Evolutionary conservation across 2,113 vertebrate species (phyloP).

Genomic region (Chaenocephalus aceratus): DNA sequence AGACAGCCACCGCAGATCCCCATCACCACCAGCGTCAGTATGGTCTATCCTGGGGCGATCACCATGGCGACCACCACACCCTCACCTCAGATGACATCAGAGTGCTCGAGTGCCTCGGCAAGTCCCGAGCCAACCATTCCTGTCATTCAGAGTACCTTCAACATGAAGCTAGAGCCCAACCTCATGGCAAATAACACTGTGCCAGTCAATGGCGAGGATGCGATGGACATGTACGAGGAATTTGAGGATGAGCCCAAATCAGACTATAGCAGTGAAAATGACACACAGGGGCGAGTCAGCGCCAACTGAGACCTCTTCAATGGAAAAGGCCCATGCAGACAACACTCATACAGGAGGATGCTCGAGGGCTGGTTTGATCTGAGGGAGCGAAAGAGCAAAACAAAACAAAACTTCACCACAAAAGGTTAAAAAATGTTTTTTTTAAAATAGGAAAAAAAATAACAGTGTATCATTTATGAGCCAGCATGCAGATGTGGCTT

Average conservation of each 20-base stretch:
- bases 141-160: constrained; percentile 98
- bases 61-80: constrained; percentile 96
- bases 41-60: constrained; percentile 98
- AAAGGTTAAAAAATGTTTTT: constrained; percentile 53
- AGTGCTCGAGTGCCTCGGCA: constrained; percentile 97
- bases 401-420: constrained; percentile 58
- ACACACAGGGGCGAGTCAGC: constrained; percentile 94
- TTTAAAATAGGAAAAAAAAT: constrained; percentile 27
- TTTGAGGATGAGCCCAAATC: constrained; percentile 99
- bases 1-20: constrained; percentile 98
- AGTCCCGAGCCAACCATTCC: constrained; percentile 98
- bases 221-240: constrained; percentile 99
- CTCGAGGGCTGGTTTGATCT: constrained; percentile 51
- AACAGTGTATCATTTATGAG: constrained; percentile 90
- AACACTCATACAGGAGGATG: constrained; percentile 53
- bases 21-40: constrained; percentile 94
- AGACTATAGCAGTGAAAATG: constrained; percentile 99
- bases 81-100: constrained; percentile 98
- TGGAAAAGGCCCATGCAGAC: constrained; percentile 30
- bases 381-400: constrained; percentile 67
- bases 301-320: constrained; percentile 89
- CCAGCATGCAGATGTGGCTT: constrained; percentile 98
- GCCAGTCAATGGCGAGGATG: constrained; percentile 93
- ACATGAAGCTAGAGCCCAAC: constrained; percentile 94
- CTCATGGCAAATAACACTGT: constrained; percentile 88